Evolutionary conservation across 2,113 vertebrate species (phyloP).

Genomic region (Cheirogaleus medius): DNA sequence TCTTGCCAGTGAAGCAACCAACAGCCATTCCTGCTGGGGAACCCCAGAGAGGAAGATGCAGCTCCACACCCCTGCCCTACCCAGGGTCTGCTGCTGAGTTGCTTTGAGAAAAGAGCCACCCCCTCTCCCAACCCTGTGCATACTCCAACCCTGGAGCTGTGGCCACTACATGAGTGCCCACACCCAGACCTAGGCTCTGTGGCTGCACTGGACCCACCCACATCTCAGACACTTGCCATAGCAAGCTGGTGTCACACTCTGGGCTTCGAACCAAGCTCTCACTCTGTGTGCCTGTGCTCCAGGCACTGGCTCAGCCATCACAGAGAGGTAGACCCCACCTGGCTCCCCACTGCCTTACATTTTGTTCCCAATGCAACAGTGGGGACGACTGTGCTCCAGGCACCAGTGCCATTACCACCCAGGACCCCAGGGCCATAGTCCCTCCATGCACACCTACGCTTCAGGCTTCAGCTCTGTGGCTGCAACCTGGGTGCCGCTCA

Average conservation of each 20-base stretch:
- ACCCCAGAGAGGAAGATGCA: neutral
- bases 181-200: neutral
- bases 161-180: accelerated
- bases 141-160: accelerated
- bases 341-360: neutral
- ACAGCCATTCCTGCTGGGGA: neutral
- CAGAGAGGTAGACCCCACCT: too few species aligned
- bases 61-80: accelerated
- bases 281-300: neutral
- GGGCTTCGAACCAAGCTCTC: neutral
- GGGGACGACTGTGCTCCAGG: too few species aligned
- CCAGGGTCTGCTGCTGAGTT: accelerated
- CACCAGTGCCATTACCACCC: neutral
- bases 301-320: too few species aligned
- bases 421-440: neutral
- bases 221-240: neutral
- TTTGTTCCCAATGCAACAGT: neutral
- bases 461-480: neutral
- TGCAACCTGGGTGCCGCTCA: neutral
- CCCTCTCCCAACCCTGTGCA: neutral
- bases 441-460: neutral
- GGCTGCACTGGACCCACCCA: neutral
- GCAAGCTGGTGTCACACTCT: neutral
- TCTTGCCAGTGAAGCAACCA: neutral
- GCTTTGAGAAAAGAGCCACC: neutral